phyloP scores from a whole-genome alignment of 2,888 invertebrate genomes.

The Lepidonotus clava region DNA sequence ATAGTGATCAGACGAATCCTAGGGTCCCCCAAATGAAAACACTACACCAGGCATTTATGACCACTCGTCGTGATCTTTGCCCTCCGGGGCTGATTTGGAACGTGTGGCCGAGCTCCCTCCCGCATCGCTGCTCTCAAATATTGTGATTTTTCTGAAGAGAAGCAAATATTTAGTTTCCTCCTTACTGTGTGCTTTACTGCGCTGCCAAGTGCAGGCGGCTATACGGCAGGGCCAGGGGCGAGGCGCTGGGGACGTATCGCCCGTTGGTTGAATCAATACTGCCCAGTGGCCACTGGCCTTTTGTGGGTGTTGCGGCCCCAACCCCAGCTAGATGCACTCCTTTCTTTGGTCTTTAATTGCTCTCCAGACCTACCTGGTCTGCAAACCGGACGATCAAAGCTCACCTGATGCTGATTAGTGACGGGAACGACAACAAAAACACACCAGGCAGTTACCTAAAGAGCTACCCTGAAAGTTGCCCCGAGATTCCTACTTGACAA shows the following conservation, averaged over 20 bases:
- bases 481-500: conserved; percentile 3
- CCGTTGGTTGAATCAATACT: conserved; percentile 20
- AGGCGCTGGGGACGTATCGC: not conserved
- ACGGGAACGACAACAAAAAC: conserved; percentile 18
- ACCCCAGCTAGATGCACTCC: not conserved
- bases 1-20: not conserved
- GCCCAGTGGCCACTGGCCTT: not conserved
- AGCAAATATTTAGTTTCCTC: conserved; percentile 45
- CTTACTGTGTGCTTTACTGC: not conserved
- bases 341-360: conserved; percentile 18
- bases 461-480: not conserved
- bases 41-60: not conserved
- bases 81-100: not conserved
- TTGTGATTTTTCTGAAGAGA: conserved; percentile 47
- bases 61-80: not conserved
- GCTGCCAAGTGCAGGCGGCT: not conserved
- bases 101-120: not conserved
- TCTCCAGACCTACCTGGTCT: not conserved
- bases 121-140: conserved; percentile 35
- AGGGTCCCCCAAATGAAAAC: not conserved
- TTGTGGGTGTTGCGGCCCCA: not conserved
- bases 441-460: not conserved
- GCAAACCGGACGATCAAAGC: not conserved
- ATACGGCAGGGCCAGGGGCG: not conserved
- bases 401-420: conserved; percentile 19